These are phyloP conservation scores for Clostera curtula DNA, from an alignment of 2,888 invertebrate genomes.

Conservation along the genomic window DNA sequence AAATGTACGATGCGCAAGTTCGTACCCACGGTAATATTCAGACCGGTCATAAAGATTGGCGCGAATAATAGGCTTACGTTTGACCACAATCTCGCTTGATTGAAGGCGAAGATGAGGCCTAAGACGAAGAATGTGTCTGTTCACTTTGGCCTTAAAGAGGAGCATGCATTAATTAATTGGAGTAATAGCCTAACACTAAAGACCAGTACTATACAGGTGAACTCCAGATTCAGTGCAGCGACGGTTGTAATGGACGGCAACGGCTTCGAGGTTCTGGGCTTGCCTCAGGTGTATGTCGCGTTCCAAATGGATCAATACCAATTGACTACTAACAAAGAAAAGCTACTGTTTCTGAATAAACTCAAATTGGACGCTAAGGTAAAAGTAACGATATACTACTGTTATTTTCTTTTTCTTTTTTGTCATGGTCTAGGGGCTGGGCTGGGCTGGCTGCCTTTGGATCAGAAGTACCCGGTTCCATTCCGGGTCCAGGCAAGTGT, in stretches of 20 bases:
- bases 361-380: conserved; percentile 79
- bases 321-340: conserved; percentile 75
- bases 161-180: not conserved
- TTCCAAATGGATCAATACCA: conserved; percentile 78
- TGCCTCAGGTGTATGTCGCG: conserved; percentile 77
- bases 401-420: no score
- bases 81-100: no score
- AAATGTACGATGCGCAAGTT: no score
- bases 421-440: no score
- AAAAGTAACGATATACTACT: no score
- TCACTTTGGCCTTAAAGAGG: not conserved
- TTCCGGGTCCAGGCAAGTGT: no score
- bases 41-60: no score
- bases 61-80: no score
- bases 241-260: conserved; percentile 31
- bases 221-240: conserved; percentile 75
- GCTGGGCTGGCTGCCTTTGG: no score
- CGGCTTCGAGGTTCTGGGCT: conserved; percentile 31
- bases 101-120: no score
- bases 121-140: not conserved
- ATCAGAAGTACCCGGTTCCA: no score
- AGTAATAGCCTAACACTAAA: not conserved
- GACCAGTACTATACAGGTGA: conserved; percentile 48
- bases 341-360: conserved; percentile 58
- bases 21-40: no score